These are phyloP conservation scores for Phenganax marumi DNA, from an alignment of 92 coral and sea anemone genomes.

Conservation along the genomic window DNA sequence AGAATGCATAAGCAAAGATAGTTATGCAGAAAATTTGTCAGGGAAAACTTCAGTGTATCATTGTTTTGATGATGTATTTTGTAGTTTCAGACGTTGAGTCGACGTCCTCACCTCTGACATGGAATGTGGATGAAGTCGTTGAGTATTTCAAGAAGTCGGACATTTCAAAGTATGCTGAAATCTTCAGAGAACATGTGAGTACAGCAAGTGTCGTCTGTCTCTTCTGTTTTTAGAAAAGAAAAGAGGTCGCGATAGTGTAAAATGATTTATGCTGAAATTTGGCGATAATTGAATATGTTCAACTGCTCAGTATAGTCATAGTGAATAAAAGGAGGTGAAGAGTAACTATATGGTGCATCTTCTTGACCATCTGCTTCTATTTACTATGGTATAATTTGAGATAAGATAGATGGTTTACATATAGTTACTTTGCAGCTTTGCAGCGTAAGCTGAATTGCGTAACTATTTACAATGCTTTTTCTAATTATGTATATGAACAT, in stretches of 20 bases:
- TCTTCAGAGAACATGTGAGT: constrained; percentile 87
- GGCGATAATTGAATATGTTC: background rate
- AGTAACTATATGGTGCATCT: too few species aligned
- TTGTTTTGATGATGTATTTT: constrained; percentile 21
- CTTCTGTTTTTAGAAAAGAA: background rate
- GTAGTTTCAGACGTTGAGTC: constrained; percentile 81
- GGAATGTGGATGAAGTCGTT: constrained; percentile 90
- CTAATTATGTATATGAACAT: too few species aligned
- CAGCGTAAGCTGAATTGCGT: too few species aligned
- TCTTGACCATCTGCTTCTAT: too few species aligned
- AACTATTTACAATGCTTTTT: too few species aligned
- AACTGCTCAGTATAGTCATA: background rate
- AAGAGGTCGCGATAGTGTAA: background rate
- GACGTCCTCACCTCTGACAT: constrained; percentile 88
- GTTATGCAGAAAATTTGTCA: too few species aligned
- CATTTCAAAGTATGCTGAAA: constrained; percentile 70
- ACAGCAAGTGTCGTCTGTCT: background rate
- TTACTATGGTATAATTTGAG: too few species aligned
- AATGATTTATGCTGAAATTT: background rate
- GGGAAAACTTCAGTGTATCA: background rate
- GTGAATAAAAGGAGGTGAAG: too few species aligned
- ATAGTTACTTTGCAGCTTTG: too few species aligned
- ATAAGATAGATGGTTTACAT: too few species aligned
- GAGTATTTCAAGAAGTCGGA: constrained; percentile 86
- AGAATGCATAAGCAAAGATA: too few species aligned